These are phyloP conservation scores for Siniperca chuatsi DNA, from an alignment of 2,113 vertebrate species.

Conservation along the genomic window DNA sequence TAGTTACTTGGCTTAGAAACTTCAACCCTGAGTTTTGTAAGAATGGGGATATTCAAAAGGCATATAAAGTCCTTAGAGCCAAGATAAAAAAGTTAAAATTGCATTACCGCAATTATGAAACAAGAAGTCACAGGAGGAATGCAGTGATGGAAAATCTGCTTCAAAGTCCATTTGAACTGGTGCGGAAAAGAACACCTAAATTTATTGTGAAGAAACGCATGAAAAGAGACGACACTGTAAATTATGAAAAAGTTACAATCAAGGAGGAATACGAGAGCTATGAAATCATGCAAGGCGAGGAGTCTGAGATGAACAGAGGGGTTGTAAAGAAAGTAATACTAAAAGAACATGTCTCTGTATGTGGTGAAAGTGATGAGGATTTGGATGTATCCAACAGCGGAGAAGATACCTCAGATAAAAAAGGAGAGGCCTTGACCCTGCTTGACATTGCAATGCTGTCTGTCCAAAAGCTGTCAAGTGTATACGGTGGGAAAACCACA, in stretches of 20 bases:
- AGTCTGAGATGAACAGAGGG: not conserved
- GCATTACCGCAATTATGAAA: conserved; percentile 72
- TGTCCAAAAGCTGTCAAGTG: conserved; percentile 76
- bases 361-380: conserved; percentile 4
- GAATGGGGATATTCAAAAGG: conserved; percentile 74
- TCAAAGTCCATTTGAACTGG: conserved; percentile 82
- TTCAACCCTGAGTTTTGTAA: conserved; percentile 80
- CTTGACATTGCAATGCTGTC: conserved; percentile 82
- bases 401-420: conserved; percentile 22
- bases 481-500: conserved; percentile 67
- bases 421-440: conserved; percentile 68
- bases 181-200: conserved; percentile 31
- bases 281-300: conserved; percentile 46
- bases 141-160: conserved; percentile 78
- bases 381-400: not conserved
- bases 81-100: conserved; percentile 77
- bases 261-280: conserved; percentile 65
- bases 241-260: conserved; percentile 39
- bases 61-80: conserved; percentile 66
- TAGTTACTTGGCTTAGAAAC: conserved; percentile 83
- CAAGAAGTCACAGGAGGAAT: conserved; percentile 78
- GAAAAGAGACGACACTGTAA: conserved; percentile 16
- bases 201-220: conserved; percentile 60
- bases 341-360: conserved; percentile 2
- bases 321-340: conserved; percentile 5